Percentiles rank a stretch among this genome's conserved stretches.
phyloP scores from a whole-genome alignment of 1,140 invertebrate genomes.

The Brachionus sp. region DNA sequence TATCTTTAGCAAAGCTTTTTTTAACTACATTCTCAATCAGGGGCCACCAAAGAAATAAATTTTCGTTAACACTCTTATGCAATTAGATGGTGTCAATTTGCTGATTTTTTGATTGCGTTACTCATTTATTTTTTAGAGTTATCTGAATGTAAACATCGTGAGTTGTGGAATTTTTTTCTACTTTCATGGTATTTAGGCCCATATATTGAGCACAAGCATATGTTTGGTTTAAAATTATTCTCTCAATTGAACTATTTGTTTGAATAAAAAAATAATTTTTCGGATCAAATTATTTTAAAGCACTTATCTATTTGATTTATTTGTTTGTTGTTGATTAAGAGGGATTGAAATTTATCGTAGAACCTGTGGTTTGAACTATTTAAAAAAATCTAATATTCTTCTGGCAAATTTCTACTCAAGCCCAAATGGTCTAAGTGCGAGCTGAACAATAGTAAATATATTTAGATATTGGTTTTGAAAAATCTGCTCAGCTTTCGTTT shows the following conservation, averaged over 20 bases:
- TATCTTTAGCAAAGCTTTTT: neutral
- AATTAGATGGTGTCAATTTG: conserved; percentile 22
- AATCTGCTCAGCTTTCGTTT: neutral
- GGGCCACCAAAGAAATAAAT: neutral
- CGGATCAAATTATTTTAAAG: neutral
- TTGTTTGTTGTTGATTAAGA: neutral
- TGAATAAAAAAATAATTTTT: neutral
- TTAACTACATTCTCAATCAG: neutral
- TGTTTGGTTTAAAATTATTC: neutral
- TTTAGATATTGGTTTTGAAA: neutral
- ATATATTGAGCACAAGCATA: neutral
- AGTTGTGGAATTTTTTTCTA: neutral
- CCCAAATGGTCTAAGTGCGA: neutral
- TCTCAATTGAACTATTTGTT: neutral
- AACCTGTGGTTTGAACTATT: neutral
- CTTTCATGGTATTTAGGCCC: neutral
- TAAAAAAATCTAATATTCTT: neutral
- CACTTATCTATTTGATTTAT: neutral
- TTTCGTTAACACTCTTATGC: neutral
- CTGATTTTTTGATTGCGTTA: neutral
- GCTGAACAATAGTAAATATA: no score
- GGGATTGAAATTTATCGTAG: neutral
- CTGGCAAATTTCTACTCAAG: neutral
- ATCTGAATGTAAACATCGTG: neutral
- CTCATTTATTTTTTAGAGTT: neutral